Evolutionary conservation across 2,113 vertebrate species (phyloP).

Genomic region (Notechis scutatus): DNA sequence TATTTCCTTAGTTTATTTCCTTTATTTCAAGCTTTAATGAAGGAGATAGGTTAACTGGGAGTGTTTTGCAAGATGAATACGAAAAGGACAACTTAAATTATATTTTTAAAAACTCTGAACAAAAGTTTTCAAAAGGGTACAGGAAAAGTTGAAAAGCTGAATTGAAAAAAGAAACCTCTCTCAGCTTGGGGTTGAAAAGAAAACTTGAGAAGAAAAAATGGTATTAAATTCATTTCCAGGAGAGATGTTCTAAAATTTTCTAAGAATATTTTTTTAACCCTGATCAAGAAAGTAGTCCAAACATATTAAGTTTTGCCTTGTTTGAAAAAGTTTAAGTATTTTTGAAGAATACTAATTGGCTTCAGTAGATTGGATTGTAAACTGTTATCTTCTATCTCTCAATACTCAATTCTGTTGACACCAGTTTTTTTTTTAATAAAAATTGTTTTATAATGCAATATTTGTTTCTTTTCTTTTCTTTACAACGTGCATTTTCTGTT

Average conservation of each 20-base stretch:
- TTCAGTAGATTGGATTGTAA: not conserved
- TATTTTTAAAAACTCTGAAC: not conserved
- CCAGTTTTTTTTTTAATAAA: not conserved
- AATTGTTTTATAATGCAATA: not conserved
- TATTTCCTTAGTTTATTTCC: not conserved
- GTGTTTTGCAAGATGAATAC: not conserved
- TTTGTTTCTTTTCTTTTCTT: not conserved
- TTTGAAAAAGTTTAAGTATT: not conserved
- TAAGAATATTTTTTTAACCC: not conserved
- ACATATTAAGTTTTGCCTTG: not conserved
- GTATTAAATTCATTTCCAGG: not conserved
- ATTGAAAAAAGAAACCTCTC: not conserved
- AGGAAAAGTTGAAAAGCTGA: not conserved
- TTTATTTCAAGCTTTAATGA: not conserved
- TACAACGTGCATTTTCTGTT: not conserved
- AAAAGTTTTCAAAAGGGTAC: not conserved
- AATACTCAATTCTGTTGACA: not conserved
- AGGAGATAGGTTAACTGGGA: not conserved
- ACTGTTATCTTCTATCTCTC: not conserved
- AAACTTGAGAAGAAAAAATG: not conserved
- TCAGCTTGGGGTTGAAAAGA: not conserved
- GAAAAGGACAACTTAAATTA: not conserved
- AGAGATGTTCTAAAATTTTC: not conserved
- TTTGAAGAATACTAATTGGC: not conserved
- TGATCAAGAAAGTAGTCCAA: not conserved